Percentiles rank a stretch among this genome's conserved stretches.
Evolutionary conservation across 1,140 invertebrate genomes (phyloP).

Genomic region (Ceratina australensis): DNA sequence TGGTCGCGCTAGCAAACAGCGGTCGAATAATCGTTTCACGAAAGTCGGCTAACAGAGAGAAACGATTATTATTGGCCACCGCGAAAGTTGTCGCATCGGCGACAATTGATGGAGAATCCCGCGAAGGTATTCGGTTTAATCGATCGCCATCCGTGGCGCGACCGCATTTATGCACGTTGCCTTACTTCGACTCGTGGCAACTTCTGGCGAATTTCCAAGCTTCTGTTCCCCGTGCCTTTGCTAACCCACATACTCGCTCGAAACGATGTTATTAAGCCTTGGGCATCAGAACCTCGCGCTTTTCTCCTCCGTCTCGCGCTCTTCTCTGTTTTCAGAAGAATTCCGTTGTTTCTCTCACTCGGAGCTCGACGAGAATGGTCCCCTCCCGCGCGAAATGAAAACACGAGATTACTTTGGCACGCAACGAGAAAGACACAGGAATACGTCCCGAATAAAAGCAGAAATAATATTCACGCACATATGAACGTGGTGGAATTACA

Average conservation of each 20-base stretch:
- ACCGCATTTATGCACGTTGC: conserved; percentile 40
- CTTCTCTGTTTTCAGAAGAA: neutral
- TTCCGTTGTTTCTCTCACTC: conserved; percentile 12
- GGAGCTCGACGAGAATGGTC: neutral
- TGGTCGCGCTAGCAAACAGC: neutral
- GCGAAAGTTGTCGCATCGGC: conserved; percentile 30
- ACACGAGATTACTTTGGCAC: conserved; percentile 15
- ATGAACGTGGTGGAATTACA: neutral
- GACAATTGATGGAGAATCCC: conserved; percentile 30
- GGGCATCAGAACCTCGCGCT: conserved; percentile 18
- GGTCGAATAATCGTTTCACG: neutral
- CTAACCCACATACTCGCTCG: conserved; percentile 67
- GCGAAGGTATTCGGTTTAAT: conserved; percentile 24
- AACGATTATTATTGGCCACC: neutral
- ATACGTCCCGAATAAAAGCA: too few species aligned
- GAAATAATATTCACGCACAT: too few species aligned
- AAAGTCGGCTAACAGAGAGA: neutral
- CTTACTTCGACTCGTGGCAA: neutral
- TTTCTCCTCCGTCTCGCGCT: neutral
- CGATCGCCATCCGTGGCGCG: conserved; percentile 39
- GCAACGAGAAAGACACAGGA: neutral
- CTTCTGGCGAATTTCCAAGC: conserved; percentile 60
- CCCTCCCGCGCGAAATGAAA: conserved; percentile 23
- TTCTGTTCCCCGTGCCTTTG: conserved; percentile 50
- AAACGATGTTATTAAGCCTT: conserved; percentile 60